Base-by-base conservation (phyloP, 1,140 invertebrate genomes). In the Drosophila arawakana region DNA sequence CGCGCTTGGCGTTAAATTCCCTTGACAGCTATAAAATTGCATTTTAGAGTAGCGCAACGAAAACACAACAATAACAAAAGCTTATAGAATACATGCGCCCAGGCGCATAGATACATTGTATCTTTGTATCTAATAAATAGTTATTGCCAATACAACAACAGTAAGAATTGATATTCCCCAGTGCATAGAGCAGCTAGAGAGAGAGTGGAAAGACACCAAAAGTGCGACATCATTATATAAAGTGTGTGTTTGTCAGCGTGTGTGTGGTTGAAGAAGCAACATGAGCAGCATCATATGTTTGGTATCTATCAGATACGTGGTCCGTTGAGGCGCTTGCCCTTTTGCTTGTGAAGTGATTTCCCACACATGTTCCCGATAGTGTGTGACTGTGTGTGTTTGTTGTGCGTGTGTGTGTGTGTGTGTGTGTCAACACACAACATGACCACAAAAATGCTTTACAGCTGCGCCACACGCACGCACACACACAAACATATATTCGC, bases 181-280 rank as follows among this genome's bases (percentile, higher is more conserved):
- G 76, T 21, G 58, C 11, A 57, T 37, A 9, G 15, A 43, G 21
- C 1, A 43, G 11, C 49, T 34, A 59, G 18, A 50, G 3, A 2
- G 39, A 10, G 41, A 25, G 7, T 11, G n/a, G 21, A 57, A 37
- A 21, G 7, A 55, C 52, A 69, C 65, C 74, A 84, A 89, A 89
- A 89, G 84, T 89, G 84, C 84, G 84, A 90, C 84, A 89, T 89
- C 84, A 89, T 89, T 89, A 89, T 89, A 89, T 89, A 89, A 89
- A 89, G 84, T 84, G 84, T 84, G 74, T 68, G 77, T 61, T 65
- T 30, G 25, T 30, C 84, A 89, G 84, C 15, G 15, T 84, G 84
- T 84, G 74, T 68, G 77, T 61, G 71, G 47, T 71, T 74, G 66
- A 72, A 69, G 73, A 50, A 35, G 25, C 18, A 4, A 60, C 15